A percentile compares a stretch with the other conserved stretches of the same genome.
Evolutionary conservation across 2,888 invertebrate species (phyloP).

Genomic region (Beris morrisii): DNA sequence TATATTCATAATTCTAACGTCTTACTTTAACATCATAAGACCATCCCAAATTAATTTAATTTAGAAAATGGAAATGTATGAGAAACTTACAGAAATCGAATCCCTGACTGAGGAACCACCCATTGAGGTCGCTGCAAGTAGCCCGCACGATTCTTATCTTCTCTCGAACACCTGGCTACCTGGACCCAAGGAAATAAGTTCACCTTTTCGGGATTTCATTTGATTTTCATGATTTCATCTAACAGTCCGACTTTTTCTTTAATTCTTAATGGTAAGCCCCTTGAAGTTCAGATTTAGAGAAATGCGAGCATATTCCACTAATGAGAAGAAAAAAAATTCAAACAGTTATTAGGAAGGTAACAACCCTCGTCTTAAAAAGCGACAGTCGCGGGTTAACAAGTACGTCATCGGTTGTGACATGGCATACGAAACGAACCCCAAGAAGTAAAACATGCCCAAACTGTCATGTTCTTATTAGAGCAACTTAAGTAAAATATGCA

Average conservation of each 20-base stretch:
- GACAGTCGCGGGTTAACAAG: constrained; percentile 12
- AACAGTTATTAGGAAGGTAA: too few species aligned
- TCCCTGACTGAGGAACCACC: constrained; percentile 17
- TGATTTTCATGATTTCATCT: too few species aligned
- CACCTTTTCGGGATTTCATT: not conserved
- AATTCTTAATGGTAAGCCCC: too few species aligned
- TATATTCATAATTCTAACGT: constrained; percentile 13
- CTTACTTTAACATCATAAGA: constrained; percentile 19
- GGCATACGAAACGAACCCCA: constrained; percentile 3
- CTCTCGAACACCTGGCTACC: constrained; percentile 22
- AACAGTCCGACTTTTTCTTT: too few species aligned
- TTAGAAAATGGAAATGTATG: constrained; percentile 19
- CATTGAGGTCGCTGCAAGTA: constrained; percentile 18
- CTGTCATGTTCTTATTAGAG: constrained; percentile 31
- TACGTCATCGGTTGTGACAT: constrained; percentile 1
- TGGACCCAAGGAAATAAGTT: constrained; percentile 19
- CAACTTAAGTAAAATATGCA: not conserved
- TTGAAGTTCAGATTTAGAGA: too few species aligned
- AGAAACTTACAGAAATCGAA: constrained; percentile 7
- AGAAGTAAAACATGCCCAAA: constrained; percentile 17
- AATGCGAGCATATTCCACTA: too few species aligned
- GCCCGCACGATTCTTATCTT: constrained; percentile 9
- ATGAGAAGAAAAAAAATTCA: too few species aligned
- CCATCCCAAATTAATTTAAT: constrained; percentile 26
- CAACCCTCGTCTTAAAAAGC: constrained; percentile 10